Evolutionary conservation across 2,888 invertebrate species (phyloP), one percentile per base, ranked within the genome.

Genomic region (Lepidochrysops patricia): DNA sequence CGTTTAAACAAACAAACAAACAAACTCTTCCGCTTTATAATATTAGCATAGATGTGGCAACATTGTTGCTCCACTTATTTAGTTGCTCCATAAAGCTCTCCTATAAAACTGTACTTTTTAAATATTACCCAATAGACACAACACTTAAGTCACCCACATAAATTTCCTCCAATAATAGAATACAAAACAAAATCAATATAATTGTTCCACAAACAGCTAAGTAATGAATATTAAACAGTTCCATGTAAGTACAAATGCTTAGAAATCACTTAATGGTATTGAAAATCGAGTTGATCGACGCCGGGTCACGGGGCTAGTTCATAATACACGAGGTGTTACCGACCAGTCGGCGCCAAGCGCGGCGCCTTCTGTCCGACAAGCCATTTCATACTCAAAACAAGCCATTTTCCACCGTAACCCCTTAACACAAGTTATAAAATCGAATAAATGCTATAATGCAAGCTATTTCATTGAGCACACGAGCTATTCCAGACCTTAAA

Each of bases 311-410:
- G 74, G 84, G 82, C 86, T 87, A 86, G 87, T 86, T 80, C 85
- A 87, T 86, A 87, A 86, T 85, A 86, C 85, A 85, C 84, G 84
- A 88, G 85, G 87, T 85, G 87, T 83, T 77, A 81, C 84, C 87
- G 88, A 84, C 88, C 73, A 76, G 84, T 77, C 84, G 88, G 88
- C 88, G 88, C 88, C 88, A 86, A 72, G 78, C 72, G 75, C 79
- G 88, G 88, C 88, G 88, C 88, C 88, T 84, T 72, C 84, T 80
- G 80, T 84, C 88, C 86, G 87, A 82, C 79, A 79, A 76, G 75
- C 74, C 72, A 75, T 72, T 69, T 70, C 68, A 67, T 63, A 60
- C 60, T n/a, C 35, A 15, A 56, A 34, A 32, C 71, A 73, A 63
- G 29, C 59, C 4, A 73, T 70, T 71, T 66, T 35, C 57, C 67